Conservation (phyloP, 2,113 vertebrate species). For the Microcebus murinus region DNA sequence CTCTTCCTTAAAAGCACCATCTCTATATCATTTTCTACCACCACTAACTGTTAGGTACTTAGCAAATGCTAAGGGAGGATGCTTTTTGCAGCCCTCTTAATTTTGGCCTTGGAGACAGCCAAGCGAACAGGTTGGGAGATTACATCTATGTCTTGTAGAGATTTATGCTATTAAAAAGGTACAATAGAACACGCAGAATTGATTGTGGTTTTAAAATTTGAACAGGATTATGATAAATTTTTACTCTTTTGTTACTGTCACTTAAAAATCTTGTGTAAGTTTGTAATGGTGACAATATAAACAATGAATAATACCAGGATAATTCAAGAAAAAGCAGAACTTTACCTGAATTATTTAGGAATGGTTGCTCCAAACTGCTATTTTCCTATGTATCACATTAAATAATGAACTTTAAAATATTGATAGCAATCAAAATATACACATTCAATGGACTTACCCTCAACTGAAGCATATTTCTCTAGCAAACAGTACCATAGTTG, state of each 20-base stretch:
- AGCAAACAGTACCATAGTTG: background rate
- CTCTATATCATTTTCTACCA: background rate
- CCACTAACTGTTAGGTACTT: background rate
- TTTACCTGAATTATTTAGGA: conserved; percentile 47
- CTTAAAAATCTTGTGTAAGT: conserved; percentile 1
- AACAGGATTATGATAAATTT: background rate
- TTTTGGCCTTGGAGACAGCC: background rate
- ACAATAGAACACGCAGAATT: background rate
- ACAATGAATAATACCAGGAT: background rate
- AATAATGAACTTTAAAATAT: conserved; percentile 47
- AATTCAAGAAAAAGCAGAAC: conserved; percentile 41
- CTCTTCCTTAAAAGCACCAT: background rate
- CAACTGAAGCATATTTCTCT: conserved; percentile 7
- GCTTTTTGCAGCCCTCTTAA: background rate
- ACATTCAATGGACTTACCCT: background rate
- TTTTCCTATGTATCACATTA: background rate
- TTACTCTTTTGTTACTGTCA: background rate
- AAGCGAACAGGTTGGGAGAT: background rate
- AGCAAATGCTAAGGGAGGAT: background rate
- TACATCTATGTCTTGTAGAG: background rate
- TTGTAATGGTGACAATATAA: conserved; percentile 2
- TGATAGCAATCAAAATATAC: background rate
- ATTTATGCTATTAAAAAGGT: background rate
- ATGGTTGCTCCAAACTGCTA: conserved; percentile 5
- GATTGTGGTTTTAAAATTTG: background rate